Evolutionary conservation across 2,888 invertebrate species (phyloP).

Genomic region (Calliopum simillimum): DNA sequence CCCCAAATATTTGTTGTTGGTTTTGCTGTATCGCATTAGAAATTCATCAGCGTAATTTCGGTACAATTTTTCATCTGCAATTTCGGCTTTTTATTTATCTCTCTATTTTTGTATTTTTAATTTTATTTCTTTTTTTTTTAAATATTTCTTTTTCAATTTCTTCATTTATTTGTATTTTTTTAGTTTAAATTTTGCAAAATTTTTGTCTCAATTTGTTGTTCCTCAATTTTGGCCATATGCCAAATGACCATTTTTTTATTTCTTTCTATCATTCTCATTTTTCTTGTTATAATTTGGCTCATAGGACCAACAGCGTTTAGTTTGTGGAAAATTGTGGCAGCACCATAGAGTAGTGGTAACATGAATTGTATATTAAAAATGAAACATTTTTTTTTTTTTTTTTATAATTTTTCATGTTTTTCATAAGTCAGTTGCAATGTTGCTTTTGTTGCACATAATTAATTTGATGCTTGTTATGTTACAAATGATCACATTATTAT

Average conservation of each 20-base stretch:
- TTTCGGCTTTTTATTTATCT: background rate
- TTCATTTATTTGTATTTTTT: too few relatives aligned
- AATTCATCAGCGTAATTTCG: slow-evolving; percentile 21
- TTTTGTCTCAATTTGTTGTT: background rate
- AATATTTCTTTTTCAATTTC: background rate
- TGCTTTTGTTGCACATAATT: background rate
- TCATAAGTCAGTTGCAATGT: background rate
- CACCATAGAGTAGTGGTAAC: background rate
- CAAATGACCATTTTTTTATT: slow-evolving; percentile 1
- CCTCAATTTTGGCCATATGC: slow-evolving; percentile 18
- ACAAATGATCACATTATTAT: too few relatives aligned
- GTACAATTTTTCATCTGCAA: background rate
- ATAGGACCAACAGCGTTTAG: background rate
- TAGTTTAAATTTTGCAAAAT: background rate
- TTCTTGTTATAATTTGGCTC: slow-evolving; percentile 2
- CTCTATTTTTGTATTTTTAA: too few relatives aligned
- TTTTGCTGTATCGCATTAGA: background rate
- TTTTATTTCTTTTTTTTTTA: background rate
- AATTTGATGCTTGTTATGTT: background rate
- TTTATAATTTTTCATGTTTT: slow-evolving; percentile 8
- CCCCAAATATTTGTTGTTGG: background rate
- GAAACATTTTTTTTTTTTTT: slow-evolving; percentile 12
- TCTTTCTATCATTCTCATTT: background rate
- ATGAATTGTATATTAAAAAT: background rate
- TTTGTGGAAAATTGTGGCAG: slow-evolving; percentile 15